Conservation (phyloP, 2,797 vertebrate species). For the Acrocephalus scirpaceus region DNA sequence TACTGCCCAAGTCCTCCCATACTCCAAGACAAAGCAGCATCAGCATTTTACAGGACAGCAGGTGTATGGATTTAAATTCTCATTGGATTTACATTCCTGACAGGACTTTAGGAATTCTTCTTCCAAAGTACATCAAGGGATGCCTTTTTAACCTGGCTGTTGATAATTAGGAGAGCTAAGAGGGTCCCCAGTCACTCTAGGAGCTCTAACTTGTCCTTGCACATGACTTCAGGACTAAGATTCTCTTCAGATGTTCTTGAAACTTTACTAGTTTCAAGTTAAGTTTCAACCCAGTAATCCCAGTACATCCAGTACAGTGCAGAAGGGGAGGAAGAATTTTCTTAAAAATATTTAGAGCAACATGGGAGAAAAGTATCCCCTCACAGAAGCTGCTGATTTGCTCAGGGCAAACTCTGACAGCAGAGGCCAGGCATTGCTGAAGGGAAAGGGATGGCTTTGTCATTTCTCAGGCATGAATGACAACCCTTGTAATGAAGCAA, state of each 20-base stretch:
- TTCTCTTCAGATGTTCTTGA: neutral
- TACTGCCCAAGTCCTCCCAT: neutral
- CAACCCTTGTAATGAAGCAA: neutral
- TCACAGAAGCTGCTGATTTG: neutral
- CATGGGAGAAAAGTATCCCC: neutral
- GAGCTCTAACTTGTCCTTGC: neutral
- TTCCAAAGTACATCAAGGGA: neutral
- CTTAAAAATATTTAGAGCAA: neutral
- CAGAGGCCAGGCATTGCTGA: neutral
- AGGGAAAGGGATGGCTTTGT: neutral
- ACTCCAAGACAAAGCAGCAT: slow-evolving; percentile 33
- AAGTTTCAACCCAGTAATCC: neutral
- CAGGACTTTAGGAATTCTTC: neutral
- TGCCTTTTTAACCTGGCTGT: neutral
- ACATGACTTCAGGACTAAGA: neutral
- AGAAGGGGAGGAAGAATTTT: neutral
- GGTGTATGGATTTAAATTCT: neutral
- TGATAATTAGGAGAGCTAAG: neutral
- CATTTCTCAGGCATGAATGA: slow-evolving; percentile 23
- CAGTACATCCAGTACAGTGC: neutral
- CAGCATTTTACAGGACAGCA: slow-evolving; percentile 1
- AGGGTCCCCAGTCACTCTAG: neutral
- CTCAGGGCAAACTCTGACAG: slow-evolving; percentile 10
- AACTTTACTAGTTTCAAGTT: neutral
- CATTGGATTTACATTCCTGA: neutral